Conservation (phyloP, 2,797 vertebrate genomes). For the Miichthys miiuy region DNA sequence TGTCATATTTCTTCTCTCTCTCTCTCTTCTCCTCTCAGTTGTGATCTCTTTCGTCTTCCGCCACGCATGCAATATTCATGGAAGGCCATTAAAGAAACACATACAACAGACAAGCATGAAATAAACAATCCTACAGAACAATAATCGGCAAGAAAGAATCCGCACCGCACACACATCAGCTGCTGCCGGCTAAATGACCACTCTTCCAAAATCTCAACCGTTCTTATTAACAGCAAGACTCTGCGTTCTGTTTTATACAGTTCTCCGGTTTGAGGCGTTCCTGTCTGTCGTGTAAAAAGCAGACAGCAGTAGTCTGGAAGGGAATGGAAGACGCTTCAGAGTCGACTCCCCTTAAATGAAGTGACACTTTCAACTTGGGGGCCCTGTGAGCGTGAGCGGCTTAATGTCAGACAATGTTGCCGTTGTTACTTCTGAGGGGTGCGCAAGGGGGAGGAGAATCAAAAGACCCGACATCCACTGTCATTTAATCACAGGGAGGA, state of each 20-base stretch:
- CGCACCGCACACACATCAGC: not conserved
- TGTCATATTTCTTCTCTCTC: constrained; percentile 39
- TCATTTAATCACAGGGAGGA: constrained; percentile 65
- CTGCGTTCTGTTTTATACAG: not conserved
- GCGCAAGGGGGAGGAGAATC: constrained; percentile 43
- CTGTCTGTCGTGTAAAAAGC: constrained; percentile 1
- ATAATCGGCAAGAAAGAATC: constrained; percentile 47
- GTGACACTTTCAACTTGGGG: constrained; percentile 66
- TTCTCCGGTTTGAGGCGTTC: constrained; percentile 1
- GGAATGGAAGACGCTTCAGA: constrained; percentile 43
- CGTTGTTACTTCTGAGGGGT: constrained; percentile 39
- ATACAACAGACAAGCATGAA: constrained; percentile 66
- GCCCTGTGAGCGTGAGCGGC: constrained; percentile 41
- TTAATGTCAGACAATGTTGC: constrained; percentile 73
- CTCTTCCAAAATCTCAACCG: not conserved
- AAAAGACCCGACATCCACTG: constrained; percentile 60
- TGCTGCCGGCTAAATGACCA: constrained; percentile 30
- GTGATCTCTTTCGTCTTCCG: constrained; percentile 52
- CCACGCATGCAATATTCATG: constrained; percentile 79
- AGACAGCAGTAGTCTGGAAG: constrained; percentile 35
- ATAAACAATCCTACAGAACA: constrained; percentile 65
- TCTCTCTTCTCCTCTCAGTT: constrained; percentile 28
- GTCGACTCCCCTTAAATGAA: constrained; percentile 57
- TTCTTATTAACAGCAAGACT: not conserved
- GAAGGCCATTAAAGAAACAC: constrained; percentile 68